Percentiles rank a stretch among this genome's conserved stretches.
phyloP scores from a whole-genome alignment of 2,113 vertebrate species.

The Benitochromis conjunctus region DNA sequence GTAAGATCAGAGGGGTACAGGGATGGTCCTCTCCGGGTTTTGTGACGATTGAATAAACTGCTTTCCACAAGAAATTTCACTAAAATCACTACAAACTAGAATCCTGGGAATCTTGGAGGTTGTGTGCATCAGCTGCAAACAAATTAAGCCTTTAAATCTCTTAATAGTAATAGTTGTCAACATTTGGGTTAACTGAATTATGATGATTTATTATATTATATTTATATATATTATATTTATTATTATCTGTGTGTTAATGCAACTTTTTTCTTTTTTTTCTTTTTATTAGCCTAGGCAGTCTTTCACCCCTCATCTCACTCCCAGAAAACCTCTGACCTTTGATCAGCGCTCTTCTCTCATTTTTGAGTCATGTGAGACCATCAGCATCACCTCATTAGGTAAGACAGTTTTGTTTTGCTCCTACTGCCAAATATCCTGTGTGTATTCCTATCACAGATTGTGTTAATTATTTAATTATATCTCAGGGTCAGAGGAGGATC shows the following conservation, averaged over 20 bases:
- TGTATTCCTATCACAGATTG: not conserved
- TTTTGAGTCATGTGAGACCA: slow-evolving; percentile 80
- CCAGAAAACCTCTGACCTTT: slow-evolving; percentile 67
- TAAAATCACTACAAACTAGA: not conserved
- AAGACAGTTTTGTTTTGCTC: slow-evolving; percentile 15
- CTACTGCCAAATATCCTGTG: not conserved
- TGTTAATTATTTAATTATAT: not conserved
- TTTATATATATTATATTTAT: no score
- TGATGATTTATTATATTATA: no score
- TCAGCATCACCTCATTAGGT: slow-evolving; percentile 74
- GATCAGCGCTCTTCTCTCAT: slow-evolving; percentile 79
- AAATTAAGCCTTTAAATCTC: not conserved
- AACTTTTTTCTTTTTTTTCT: not conserved
- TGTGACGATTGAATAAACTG: not conserved
- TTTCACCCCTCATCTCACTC: slow-evolving; percentile 78
- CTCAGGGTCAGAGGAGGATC: slow-evolving; percentile 85
- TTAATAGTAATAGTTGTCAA: not conserved
- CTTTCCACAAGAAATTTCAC: not conserved
- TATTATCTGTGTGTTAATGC: not conserved
- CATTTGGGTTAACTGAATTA: not conserved
- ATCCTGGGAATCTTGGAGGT: not conserved
- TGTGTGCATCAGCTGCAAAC: not conserved
- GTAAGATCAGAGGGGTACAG: slow-evolving; percentile 44
- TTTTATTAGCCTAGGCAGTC: slow-evolving; percentile 71
- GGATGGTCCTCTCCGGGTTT: not conserved